These are phyloP conservation scores for Lophotis ruficrista DNA, from an alignment of 2,113 vertebrate genomes.

Conservation along the genomic window DNA sequence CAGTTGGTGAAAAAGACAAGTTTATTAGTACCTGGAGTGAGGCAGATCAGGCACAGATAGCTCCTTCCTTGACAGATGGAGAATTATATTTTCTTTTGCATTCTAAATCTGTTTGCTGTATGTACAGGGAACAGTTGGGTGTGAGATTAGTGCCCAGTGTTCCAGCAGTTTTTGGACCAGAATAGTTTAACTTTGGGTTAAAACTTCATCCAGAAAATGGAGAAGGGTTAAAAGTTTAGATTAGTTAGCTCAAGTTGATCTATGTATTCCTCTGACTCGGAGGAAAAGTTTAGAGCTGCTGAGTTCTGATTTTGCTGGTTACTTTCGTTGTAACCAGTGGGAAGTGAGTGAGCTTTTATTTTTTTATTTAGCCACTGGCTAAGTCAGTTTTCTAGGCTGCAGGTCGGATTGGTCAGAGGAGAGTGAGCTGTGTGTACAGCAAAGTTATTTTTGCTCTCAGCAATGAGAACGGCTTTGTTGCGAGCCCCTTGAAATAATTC, in stretches of 20 bases:
- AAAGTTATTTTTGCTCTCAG: conserved; percentile 37
- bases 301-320: conserved; percentile 11
- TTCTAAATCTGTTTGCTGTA: background rate
- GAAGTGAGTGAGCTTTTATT: background rate
- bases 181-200: background rate
- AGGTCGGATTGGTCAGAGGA: conserved; percentile 9
- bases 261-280: background rate
- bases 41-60: background rate
- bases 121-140: background rate
- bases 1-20: background rate
- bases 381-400: background rate
- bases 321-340: background rate
- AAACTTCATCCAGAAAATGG: background rate
- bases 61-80: background rate
- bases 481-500: conserved; percentile 44
- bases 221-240: background rate
- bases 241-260: background rate
- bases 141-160: background rate
- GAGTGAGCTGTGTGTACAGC: background rate
- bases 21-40: background rate
- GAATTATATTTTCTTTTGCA: background rate
- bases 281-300: background rate
- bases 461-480: background rate
- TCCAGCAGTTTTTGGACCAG: background rate
- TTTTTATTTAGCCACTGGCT: background rate